Percentiles rank a stretch among this genome's conserved stretches.
These are phyloP conservation scores for Barnardius zonarius DNA, from an alignment of 2,113 vertebrate species.

Conservation along the genomic window DNA sequence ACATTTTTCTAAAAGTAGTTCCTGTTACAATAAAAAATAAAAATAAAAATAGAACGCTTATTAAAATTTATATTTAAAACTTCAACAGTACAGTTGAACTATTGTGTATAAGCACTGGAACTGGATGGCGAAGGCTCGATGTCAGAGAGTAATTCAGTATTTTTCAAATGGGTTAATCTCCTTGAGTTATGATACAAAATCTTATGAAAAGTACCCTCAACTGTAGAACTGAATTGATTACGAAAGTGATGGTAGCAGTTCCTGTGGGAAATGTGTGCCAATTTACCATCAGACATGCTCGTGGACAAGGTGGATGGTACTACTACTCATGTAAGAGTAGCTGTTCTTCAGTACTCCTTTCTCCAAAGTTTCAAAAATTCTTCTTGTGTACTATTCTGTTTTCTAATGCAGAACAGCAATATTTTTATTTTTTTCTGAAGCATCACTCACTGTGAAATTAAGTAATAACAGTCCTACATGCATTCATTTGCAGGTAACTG, in stretches of 20 bases:
- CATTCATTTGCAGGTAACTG: neutral
- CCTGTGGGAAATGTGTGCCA: neutral
- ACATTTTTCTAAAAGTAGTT: neutral
- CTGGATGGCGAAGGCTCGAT: neutral
- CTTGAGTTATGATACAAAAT: neutral
- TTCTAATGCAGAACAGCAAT: neutral
- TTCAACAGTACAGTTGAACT: neutral
- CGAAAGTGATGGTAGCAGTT: neutral
- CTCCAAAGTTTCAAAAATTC: neutral
- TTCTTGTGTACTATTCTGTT: neutral
- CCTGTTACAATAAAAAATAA: neutral
- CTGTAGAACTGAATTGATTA: neutral
- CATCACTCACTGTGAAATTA: neutral
- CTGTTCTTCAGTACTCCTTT: neutral
- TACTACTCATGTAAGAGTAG: neutral
- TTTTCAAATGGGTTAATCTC: neutral
- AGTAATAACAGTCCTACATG: neutral
- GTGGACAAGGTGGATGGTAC: neutral
- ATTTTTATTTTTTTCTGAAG: neutral
- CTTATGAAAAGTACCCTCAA: neutral
- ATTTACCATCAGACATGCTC: neutral
- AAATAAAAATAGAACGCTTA: neutral
- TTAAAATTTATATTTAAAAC: neutral
- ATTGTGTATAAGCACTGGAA: neutral
- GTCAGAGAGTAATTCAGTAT: neutral